These are phyloP conservation scores for Sylvia atricapilla DNA, from an alignment of 2,113 vertebrate species.

Conservation along the genomic window DNA sequence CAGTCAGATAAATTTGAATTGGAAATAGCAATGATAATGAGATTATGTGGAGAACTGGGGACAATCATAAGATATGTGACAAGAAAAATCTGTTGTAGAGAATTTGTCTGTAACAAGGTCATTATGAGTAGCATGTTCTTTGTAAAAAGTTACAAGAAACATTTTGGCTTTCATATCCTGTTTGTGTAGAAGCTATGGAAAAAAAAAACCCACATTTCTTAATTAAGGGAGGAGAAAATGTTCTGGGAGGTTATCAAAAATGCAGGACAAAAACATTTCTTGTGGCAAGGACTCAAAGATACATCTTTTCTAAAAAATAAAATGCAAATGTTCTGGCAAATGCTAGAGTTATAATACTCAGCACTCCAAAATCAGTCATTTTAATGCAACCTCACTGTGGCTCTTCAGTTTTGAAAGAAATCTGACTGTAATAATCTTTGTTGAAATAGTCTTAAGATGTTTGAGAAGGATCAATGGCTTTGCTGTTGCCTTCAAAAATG, in stretches of 20 bases:
- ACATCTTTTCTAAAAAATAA: background rate
- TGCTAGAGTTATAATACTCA: background rate
- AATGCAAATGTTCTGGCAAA: background rate
- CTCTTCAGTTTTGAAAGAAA: background rate
- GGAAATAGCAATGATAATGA: background rate
- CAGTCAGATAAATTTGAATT: conserved; percentile 9
- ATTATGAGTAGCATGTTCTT: background rate
- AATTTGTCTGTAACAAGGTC: background rate
- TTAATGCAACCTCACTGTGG: background rate
- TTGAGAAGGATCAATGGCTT: background rate
- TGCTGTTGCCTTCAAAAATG: background rate
- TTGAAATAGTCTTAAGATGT: background rate
- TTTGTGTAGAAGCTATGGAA: conserved; percentile 14
- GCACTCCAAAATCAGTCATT: background rate
- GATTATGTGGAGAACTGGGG: background rate
- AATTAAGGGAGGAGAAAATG: conserved; percentile 52
- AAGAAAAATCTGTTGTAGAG: conserved; percentile 30
- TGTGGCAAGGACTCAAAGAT: conserved; percentile 34
- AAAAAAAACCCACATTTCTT: background rate
- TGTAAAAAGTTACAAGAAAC: background rate
- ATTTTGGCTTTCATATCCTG: background rate
- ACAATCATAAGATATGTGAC: background rate
- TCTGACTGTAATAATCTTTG: background rate
- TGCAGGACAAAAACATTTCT: conserved; percentile 20
- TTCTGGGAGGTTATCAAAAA: conserved; percentile 39